Percentiles rank a stretch among this genome's conserved stretches.
Evolutionary conservation across 2,888 invertebrate genomes (phyloP).

Genomic region (Keiferia lycopersicella): DNA sequence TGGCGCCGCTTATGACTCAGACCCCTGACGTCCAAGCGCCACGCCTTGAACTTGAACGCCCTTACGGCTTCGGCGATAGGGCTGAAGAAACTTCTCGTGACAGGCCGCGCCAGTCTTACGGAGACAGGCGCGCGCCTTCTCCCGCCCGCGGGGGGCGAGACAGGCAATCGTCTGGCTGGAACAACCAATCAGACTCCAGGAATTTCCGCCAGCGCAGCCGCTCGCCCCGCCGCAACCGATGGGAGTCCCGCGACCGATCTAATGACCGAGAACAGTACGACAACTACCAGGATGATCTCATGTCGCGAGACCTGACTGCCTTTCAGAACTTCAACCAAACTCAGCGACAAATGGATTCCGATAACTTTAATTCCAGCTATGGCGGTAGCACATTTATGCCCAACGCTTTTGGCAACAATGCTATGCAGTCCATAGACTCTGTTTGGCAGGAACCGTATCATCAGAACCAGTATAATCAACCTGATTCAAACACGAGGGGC

Average conservation of each 20-base stretch:
- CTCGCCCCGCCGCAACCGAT: conserved; percentile 14
- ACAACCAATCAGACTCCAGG: background rate
- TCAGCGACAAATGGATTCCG: background rate
- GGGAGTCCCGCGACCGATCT: background rate
- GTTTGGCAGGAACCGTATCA: background rate
- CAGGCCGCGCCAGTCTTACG: background rate
- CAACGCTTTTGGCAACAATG: too few species aligned
- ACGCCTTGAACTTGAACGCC: conserved; percentile 7
- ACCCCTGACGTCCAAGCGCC: background rate
- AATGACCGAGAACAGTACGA: background rate
- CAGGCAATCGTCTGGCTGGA: conserved; percentile 2
- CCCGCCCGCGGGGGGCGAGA: conserved; percentile 9
- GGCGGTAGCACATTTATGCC: background rate
- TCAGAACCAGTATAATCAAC: background rate
- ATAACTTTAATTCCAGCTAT: background rate
- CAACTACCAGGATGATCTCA: background rate
- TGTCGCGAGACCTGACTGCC: background rate
- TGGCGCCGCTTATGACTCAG: conserved; percentile 12
- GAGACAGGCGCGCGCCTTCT: background rate
- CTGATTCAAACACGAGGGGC: background rate
- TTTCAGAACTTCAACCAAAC: background rate
- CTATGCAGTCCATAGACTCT: background rate
- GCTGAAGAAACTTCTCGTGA: background rate
- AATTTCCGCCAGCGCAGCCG: background rate
- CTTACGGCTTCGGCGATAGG: conserved; percentile 16